Evolutionary conservation across 2,888 invertebrate genomes (phyloP).

Genomic region (Mantis religiosa): DNA sequence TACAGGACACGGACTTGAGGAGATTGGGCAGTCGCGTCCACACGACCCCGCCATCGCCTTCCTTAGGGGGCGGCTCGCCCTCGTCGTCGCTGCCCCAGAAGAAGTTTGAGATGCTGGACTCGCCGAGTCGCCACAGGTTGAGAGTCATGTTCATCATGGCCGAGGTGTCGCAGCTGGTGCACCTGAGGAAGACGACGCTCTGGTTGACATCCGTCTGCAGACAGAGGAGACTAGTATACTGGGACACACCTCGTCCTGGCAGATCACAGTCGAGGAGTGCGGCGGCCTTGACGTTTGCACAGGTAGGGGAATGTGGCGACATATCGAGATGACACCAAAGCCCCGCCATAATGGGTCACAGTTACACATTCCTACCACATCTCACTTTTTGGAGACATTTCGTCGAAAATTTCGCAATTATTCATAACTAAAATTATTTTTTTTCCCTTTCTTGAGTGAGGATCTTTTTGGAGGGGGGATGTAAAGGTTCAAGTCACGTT

Average conservation of each 20-base stretch:
- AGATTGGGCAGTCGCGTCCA: background rate
- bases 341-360: too few relatives aligned
- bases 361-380: too few relatives aligned
- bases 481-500: background rate
- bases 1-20: conserved; percentile 7
- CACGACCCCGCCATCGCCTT: background rate
- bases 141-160: conserved; percentile 3
- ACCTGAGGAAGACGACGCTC: background rate
- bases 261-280: background rate
- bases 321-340: background rate
- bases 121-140: background rate
- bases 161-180: background rate
- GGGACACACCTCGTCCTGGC: background rate
- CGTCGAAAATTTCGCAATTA: background rate
- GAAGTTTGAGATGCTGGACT: background rate
- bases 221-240: background rate
- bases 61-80: background rate
- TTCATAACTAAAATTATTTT: background rate
- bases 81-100: background rate
- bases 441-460: too few relatives aligned
- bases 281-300: background rate
- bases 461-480: background rate
- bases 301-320: background rate
- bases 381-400: background rate
- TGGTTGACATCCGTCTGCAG: background rate